Base-by-base conservation (phyloP, 2,888 invertebrate species). In the Dyspetes luteomarginatus region DNA sequence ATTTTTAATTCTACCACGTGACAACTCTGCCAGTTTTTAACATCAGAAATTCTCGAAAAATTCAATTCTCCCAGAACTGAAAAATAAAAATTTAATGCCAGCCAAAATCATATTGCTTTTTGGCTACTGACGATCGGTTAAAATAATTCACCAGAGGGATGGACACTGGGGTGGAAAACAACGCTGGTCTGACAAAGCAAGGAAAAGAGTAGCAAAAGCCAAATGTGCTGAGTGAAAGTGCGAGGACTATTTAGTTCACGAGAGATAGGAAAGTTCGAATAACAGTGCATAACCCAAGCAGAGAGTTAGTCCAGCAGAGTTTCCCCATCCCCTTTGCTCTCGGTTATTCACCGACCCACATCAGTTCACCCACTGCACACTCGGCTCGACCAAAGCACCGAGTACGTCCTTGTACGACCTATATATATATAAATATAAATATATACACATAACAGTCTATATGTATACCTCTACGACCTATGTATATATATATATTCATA, bases 261-360 rank as follows among this genome's bases (percentile, higher is more conserved):
- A 45, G 65, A 67, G 67, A 78, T 67, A 73, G 72, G 60, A 72
- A 78, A 78, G 78, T 78, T 78, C 52, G 60, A 52, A 72, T 78
- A 72, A 71, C 77, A 72, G 36, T 65, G 67, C 60, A 56, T 19
- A 22, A 30, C 36, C 26, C 17, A 17, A 22, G 22, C 55, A 55
- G 52, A n/a, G n/a, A 55, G 24, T 55, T 68, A n/a, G 50, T 28
- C 9, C 22, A 28, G 45, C 17, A 41, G 24, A 60, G 52, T 30
- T 22, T 60, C 58, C n/a, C 43, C 58, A 48, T 71, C 77, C 58
- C 52, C 41, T 73, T 78, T 68, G 45, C 67, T 24, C 62, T 30
- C 67, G 72, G 58, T 72, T 50, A 52, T 67, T 67, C 41, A 5
- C 52, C 17, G 9, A 9, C 9, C 15, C 48, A 5, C 12, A 5